Evolutionary conservation across 2,888 invertebrate species (phyloP).

Genomic region (Epinotia nisella): DNA sequence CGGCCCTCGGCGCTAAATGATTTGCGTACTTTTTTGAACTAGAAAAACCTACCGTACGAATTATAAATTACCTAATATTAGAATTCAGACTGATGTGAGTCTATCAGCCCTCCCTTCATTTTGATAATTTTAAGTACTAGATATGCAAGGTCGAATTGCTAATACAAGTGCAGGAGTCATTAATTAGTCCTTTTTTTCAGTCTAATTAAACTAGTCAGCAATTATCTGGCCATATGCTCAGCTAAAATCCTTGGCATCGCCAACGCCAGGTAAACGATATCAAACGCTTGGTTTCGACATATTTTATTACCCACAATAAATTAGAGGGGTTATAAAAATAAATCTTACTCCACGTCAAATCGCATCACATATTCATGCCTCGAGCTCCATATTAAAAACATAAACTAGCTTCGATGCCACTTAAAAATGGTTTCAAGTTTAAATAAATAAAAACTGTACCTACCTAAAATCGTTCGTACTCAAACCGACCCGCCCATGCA

Average conservation of each 20-base stretch:
- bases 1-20: background rate
- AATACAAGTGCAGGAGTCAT: background rate
- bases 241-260: constrained; percentile 46
- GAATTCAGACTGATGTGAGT: no score
- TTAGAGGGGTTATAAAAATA: constrained; percentile 79
- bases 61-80: no score
- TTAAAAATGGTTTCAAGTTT: constrained; percentile 44
- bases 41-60: constrained; percentile 7
- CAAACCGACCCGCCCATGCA: background rate
- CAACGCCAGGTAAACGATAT: constrained; percentile 60
- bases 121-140: no score
- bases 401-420: constrained; percentile 62
- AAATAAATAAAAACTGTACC: constrained; percentile 32
- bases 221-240: constrained; percentile 37
- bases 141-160: no score
- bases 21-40: background rate
- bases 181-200: constrained; percentile 18
- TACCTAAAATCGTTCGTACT: constrained; percentile 11
- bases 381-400: constrained; percentile 67
- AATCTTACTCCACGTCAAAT: constrained; percentile 78
- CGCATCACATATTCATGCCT: constrained; percentile 77
- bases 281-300: constrained; percentile 69
- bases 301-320: constrained; percentile 76
- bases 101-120: no score
- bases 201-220: constrained; percentile 29